Evolutionary conservation across 2,888 invertebrate species (phyloP).

Genomic region (Pinctada fucata): DNA sequence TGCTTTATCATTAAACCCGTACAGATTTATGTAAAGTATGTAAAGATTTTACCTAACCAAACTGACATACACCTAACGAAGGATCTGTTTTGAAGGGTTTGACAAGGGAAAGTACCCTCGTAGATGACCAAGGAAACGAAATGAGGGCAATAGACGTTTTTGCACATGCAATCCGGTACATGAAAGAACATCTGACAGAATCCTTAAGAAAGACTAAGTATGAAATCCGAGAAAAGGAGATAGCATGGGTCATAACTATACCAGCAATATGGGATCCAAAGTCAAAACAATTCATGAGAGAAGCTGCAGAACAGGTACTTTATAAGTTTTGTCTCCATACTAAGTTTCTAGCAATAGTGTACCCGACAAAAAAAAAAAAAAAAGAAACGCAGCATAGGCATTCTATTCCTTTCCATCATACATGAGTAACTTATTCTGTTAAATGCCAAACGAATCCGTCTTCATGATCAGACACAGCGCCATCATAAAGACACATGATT

Average conservation of each 20-base stretch:
- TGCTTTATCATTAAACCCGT: no score
- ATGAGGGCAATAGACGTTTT: slow-evolving; percentile 6
- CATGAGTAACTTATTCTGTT: no score
- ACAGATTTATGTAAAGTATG: no score
- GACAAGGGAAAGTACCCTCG: not conserved
- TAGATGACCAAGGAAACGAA: slow-evolving; percentile 4
- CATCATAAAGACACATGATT: no score
- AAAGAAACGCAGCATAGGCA: no score
- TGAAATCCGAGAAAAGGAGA: not conserved
- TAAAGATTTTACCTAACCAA: no score
- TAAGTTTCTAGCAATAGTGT: no score
- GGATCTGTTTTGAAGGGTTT: not conserved
- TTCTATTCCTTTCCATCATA: no score
- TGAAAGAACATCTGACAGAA: not conserved
- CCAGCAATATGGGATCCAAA: not conserved
- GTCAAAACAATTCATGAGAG: not conserved
- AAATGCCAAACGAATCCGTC: no score
- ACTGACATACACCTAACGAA: no score
- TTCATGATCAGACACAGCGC: no score
- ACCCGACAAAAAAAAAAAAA: no score
- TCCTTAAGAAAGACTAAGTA: not conserved
- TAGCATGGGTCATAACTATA: not conserved
- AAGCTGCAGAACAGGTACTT: not conserved
- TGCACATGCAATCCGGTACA: slow-evolving; percentile 9
- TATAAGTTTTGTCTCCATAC: not conserved